phyloP scores from a whole-genome alignment of 2,113 vertebrate genomes.

The Merops nubicus region DNA sequence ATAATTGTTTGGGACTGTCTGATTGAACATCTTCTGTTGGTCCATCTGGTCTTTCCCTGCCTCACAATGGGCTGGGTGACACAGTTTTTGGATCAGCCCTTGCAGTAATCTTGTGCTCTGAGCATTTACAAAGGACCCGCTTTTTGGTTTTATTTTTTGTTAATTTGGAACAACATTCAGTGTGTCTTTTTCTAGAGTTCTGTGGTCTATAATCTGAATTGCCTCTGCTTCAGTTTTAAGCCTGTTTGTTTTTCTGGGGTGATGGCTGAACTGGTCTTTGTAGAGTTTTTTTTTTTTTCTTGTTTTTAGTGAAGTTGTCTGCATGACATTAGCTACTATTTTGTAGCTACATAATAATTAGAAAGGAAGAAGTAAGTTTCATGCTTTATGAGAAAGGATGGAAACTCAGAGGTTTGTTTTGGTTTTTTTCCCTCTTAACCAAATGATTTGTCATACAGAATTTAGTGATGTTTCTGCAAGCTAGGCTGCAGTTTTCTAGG shows the following conservation, averaged over 20 bases:
- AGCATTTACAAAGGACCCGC: background rate
- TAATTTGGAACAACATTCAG: background rate
- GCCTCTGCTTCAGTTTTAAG: background rate
- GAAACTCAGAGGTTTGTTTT: background rate
- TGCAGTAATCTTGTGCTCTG: background rate
- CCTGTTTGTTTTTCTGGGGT: background rate
- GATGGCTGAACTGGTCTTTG: background rate
- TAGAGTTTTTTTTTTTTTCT: background rate
- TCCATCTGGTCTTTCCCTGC: slow-evolving; percentile 31
- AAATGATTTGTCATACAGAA: background rate
- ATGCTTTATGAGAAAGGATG: background rate
- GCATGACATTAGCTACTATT: background rate
- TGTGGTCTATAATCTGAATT: background rate
- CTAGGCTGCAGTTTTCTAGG: background rate
- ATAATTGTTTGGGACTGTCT: background rate
- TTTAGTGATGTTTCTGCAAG: background rate
- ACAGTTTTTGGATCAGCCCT: background rate
- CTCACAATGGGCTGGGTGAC: background rate
- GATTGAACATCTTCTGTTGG: slow-evolving; percentile 7
- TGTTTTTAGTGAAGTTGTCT: background rate
- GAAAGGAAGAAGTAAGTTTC: background rate
- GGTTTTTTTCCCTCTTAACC: background rate
- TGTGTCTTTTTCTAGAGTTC: background rate
- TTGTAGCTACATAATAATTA: background rate
- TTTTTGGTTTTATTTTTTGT: background rate